These are phyloP conservation scores for Caradrina clavipalpis DNA, from an alignment of 2,888 invertebrate species.

Conservation along the genomic window DNA sequence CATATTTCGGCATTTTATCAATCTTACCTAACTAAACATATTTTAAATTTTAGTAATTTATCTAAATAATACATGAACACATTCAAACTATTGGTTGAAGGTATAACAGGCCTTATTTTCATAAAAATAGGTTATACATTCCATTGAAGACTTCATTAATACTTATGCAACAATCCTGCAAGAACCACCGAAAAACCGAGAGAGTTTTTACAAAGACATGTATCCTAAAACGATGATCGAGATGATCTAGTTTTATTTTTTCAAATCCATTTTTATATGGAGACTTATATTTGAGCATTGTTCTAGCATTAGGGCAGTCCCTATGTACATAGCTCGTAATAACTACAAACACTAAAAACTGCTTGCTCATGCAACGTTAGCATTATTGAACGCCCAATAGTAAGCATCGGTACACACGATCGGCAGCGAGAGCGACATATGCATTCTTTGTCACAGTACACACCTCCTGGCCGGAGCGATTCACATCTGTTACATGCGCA, in stretches of 20 bases:
- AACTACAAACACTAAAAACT: constrained; percentile 47
- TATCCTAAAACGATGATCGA: neutral
- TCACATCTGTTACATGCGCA: constrained; percentile 86
- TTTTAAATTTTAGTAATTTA: constrained; percentile 25
- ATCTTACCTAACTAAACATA: neutral
- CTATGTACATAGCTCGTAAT: constrained; percentile 15
- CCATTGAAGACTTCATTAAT: constrained; percentile 2
- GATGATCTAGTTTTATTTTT: neutral
- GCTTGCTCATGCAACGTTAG: constrained; percentile 80
- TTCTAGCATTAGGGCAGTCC: neutral
- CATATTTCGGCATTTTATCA: too few species aligned
- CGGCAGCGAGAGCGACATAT: constrained; percentile 78
- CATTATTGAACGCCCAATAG: constrained; percentile 82
- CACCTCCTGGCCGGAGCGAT: constrained; percentile 76
- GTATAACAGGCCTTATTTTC: constrained; percentile 13
- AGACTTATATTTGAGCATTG: neutral
- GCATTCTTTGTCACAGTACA: constrained; percentile 80
- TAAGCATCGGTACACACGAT: constrained; percentile 65
- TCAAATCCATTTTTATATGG: neutral
- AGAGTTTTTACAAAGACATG: neutral
- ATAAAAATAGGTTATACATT: constrained; percentile 15
- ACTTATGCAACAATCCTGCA: neutral
- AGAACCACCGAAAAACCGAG: neutral
- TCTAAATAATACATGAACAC: neutral
- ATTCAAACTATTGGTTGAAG: neutral